Evolutionary conservation across 2,797 vertebrate species (phyloP).

Genomic region (Pantherophis vulpinus): DNA sequence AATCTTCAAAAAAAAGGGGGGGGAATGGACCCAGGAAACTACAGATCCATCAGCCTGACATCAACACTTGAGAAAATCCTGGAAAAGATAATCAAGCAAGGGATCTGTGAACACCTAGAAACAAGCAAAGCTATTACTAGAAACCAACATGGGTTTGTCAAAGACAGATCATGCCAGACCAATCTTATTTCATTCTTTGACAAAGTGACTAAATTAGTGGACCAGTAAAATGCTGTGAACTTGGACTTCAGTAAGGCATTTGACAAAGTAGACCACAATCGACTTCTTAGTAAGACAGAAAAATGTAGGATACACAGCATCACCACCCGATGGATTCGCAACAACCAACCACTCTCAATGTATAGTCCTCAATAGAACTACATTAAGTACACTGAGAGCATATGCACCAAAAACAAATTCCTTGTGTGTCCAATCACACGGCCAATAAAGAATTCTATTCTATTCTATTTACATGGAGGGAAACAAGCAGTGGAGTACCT

Average conservation of each 20-base stretch:
- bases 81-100: neutral
- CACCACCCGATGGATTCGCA: neutral
- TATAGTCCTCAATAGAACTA: neutral
- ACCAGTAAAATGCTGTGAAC: neutral
- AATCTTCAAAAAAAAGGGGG: neutral
- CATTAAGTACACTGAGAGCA: neutral
- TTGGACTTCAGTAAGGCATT: neutral
- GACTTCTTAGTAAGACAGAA: neutral
- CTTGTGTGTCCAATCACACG: no score
- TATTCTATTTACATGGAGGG: neutral
- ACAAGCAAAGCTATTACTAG: neutral
- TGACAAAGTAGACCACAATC: neutral
- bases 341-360: neutral
- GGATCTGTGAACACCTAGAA: neutral
- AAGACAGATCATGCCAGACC: neutral
- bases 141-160: neutral
- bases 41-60: no score
- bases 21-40: neutral
- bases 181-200: neutral
- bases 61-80: no score
- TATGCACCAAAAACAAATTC: no score
- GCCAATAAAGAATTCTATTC: no score
- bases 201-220: neutral
- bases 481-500: neutral
- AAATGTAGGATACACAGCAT: neutral